These are phyloP conservation scores for Phylloscopus collybita DNA, from an alignment of 2,797 vertebrate species.

Conservation along the genomic window DNA sequence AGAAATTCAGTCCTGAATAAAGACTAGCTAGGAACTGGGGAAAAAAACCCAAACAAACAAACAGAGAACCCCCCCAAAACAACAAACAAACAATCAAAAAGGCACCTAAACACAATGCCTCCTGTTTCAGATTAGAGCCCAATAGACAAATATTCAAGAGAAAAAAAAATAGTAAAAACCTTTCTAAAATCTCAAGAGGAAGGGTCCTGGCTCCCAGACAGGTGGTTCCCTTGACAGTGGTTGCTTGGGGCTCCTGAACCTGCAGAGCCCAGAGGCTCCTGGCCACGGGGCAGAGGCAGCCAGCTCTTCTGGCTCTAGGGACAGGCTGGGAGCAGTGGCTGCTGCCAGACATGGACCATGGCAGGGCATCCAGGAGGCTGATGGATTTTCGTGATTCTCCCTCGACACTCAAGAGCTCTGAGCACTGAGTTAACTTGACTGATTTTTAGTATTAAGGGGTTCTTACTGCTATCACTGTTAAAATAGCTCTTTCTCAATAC, in stretches of 20 bases:
- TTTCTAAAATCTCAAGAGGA: not conserved
- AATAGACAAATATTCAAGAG: not conserved
- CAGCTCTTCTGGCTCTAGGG: not conserved
- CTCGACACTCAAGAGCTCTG: not conserved
- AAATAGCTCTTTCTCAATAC: not conserved
- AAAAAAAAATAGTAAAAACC: not conserved
- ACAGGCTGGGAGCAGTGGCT: not conserved
- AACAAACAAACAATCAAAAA: not conserved
- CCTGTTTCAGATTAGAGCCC: not conserved
- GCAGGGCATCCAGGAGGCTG: fast-evolving
- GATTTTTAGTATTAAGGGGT: not conserved
- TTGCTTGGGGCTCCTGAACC: fast-evolving
- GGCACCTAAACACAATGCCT: not conserved
- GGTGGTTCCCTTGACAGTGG: fast-evolving
- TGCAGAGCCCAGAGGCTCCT: not conserved
- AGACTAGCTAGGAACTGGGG: not conserved
- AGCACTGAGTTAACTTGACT: not conserved
- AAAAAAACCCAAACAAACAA: not conserved
- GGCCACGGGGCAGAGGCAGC: fast-evolving
- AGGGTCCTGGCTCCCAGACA: not conserved
- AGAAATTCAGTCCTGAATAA: conserved; percentile 11
- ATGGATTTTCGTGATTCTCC: not conserved
- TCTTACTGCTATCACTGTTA: not conserved
- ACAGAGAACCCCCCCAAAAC: no score
- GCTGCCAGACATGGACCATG: fast-evolving